Evolutionary conservation across 2,888 invertebrate genomes (phyloP).

Genomic region (Xestia sexstrigata): DNA sequence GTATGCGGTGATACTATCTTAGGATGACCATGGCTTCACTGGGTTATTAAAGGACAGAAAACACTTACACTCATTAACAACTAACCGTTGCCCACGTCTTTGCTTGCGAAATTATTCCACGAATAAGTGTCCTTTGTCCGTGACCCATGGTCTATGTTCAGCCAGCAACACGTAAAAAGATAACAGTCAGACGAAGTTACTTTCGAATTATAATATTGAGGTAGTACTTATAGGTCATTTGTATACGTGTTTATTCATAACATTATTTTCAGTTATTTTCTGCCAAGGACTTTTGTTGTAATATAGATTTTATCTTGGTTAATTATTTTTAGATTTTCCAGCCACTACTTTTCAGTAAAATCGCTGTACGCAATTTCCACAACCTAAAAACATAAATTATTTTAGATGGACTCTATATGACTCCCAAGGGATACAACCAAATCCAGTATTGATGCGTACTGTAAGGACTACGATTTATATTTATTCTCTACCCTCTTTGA

Average conservation of each 20-base stretch:
- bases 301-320: not conserved
- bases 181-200: not conserved
- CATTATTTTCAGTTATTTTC: not conserved
- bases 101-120: not conserved
- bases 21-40: constrained; percentile 57
- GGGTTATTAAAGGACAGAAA: constrained; percentile 20
- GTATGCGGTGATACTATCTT: constrained; percentile 65
- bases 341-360: not conserved
- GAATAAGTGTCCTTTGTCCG: not conserved
- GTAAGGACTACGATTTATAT: constrained; percentile 48
- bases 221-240: not conserved
- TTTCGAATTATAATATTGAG: not conserved
- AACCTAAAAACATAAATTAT: constrained; percentile 21
- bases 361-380: constrained; percentile 15
- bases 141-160: not conserved
- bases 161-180: not conserved
- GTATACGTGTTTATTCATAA: not conserved
- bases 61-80: not conserved
- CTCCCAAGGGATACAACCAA: constrained; percentile 35
- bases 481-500: constrained; percentile 49
- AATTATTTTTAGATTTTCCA: not conserved
- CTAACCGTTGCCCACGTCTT: not conserved
- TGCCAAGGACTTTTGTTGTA: not conserved
- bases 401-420: constrained; percentile 24
- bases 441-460: constrained; percentile 35